Conservation (phyloP, 2,113 vertebrate species). For the Misgurnus anguillicaudatus region DNA sequence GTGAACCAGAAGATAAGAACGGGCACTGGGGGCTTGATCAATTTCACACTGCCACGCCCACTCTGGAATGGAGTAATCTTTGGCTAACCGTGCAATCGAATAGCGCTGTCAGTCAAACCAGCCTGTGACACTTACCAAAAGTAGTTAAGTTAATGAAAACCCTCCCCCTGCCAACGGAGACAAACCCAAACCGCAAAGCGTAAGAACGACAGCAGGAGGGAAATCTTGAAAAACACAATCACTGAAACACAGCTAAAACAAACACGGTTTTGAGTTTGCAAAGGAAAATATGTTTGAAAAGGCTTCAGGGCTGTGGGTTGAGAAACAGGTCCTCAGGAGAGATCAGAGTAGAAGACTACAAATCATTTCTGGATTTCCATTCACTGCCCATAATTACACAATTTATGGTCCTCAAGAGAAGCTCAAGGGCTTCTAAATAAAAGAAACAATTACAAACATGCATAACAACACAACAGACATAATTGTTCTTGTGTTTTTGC, state of each 20-base stretch:
- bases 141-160: slow-evolving; percentile 34
- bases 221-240: not conserved
- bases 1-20: slow-evolving; percentile 15
- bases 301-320: not conserved
- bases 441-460: slow-evolving; percentile 37
- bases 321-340: not conserved
- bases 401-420: slow-evolving; percentile 29
- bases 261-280: slow-evolving; percentile 9
- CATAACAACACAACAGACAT: slow-evolving; percentile 20
- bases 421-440: slow-evolving; percentile 14
- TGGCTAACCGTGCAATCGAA: slow-evolving; percentile 34
- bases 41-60: slow-evolving; percentile 45
- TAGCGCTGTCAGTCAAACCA: slow-evolving; percentile 37
- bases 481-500: slow-evolving; percentile 12
- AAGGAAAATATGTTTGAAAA: slow-evolving; percentile 2
- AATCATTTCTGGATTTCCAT: slow-evolving; percentile 30
- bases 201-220: not conserved
- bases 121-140: slow-evolving; percentile 26
- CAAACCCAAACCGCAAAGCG: not conserved
- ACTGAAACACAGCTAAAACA: slow-evolving; percentile 27
- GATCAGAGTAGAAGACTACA: slow-evolving; percentile 8
- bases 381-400: slow-evolving; percentile 36
- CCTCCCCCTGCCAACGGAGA: not conserved
- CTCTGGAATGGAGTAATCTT: slow-evolving; percentile 26
- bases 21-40: slow-evolving; percentile 40